Evolutionary conservation across 2,113 vertebrate genomes (phyloP).

Genomic region (Orthonyx spaldingii): DNA sequence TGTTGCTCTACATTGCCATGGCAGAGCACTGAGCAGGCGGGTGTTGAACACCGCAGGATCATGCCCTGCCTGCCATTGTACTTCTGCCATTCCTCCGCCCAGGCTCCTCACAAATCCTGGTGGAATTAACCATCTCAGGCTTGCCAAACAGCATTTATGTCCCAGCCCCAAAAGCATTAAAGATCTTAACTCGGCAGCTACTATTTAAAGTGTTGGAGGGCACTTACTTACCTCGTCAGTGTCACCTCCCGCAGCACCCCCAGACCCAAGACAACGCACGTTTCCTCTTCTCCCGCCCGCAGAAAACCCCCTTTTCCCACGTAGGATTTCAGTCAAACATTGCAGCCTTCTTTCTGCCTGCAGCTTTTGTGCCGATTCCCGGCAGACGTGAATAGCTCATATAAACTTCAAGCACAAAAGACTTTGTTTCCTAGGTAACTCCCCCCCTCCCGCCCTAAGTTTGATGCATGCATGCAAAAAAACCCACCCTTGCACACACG

Average conservation of each 20-base stretch:
- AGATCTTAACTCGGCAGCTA: conserved; percentile 3
- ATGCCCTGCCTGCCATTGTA: conserved; percentile 28
- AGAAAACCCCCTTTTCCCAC: conserved; percentile 52
- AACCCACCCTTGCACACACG: neutral
- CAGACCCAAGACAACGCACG: conserved; percentile 10
- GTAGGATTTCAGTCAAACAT: conserved; percentile 67
- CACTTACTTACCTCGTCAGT: conserved; percentile 66
- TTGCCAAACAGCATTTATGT: conserved; percentile 10
- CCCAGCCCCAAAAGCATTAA: neutral
- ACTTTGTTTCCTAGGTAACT: conserved; percentile 92
- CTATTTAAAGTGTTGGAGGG: conserved; percentile 2
- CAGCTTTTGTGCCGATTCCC: conserved; percentile 82
- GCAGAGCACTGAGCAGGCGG: neutral
- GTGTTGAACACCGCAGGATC: neutral
- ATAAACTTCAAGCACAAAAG: conserved; percentile 88
- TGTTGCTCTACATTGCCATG: neutral
- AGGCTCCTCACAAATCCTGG: conserved; percentile 11
- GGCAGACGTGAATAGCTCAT: conserved; percentile 80
- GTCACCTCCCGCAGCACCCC: conserved; percentile 49
- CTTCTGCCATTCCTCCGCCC: conserved; percentile 1
- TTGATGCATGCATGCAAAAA: conserved; percentile 65
- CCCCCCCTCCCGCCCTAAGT: conserved; percentile 56
- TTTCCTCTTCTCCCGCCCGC: conserved; percentile 19
- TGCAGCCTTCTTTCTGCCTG: conserved; percentile 70
- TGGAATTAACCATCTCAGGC: neutral